phyloP scores from a whole-genome alignment of 2,113 vertebrate genomes.

The Cebus imitator region DNA sequence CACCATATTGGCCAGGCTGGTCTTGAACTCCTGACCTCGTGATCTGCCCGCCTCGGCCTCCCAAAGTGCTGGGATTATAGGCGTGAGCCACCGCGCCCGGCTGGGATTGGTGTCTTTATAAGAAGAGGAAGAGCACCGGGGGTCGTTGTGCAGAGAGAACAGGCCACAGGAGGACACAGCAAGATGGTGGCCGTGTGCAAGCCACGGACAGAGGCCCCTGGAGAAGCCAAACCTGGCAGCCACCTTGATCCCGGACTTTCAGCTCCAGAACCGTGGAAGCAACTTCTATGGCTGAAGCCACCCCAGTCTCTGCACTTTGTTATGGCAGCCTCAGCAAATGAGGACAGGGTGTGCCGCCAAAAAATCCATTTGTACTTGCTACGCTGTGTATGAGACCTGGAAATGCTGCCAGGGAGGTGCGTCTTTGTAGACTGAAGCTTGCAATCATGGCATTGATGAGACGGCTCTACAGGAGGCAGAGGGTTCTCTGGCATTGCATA shows the following conservation, averaged over 20 bases:
- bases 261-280: background rate
- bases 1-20: too few species aligned
- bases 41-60: too few species aligned
- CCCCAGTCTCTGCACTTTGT: background rate
- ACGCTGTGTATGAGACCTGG: fast-evolving
- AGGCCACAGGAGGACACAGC: too few species aligned
- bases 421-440: background rate
- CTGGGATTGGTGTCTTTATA: background rate
- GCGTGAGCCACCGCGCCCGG: too few species aligned
- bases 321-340: fast-evolving
- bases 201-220: background rate
- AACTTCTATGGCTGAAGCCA: background rate
- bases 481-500: background rate
- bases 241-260: fast-evolving
- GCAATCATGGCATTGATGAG: fast-evolving
- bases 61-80: too few species aligned
- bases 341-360: fast-evolving
- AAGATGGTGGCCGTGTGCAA: fast-evolving
- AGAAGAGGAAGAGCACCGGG: background rate
- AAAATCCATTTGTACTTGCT: background rate
- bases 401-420: fast-evolving
- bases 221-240: too few species aligned
- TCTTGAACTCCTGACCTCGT: too few species aligned
- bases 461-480: background rate
- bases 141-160: fast-evolving